These are phyloP conservation scores for Zaprionus nigranus DNA, from an alignment of 1,140 invertebrate genomes.

Conservation along the genomic window DNA sequence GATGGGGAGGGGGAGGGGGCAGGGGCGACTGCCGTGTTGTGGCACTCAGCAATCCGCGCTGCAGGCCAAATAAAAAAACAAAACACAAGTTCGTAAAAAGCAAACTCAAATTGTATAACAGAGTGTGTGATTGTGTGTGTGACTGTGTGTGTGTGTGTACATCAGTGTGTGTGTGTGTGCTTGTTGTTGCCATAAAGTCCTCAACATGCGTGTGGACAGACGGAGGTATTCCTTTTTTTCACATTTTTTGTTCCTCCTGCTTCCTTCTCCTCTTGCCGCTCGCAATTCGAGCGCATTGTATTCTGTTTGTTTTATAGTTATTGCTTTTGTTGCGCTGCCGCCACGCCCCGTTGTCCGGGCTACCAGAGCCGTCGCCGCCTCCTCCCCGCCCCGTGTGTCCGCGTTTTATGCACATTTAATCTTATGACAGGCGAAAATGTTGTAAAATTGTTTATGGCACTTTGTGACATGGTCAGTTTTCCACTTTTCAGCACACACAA, in stretches of 20 bases:
- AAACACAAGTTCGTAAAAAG: conserved; percentile 40
- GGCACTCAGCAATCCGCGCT: conserved; percentile 20
- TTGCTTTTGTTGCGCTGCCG: conserved; percentile 76
- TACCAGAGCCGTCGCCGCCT: too few relatives aligned
- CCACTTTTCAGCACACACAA: conserved; percentile 46
- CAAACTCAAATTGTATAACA: conserved; percentile 39
- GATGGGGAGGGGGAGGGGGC: too few relatives aligned
- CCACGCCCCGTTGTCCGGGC: conserved; percentile 30
- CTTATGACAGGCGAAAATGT: conserved; percentile 79
- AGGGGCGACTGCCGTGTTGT: background rate
- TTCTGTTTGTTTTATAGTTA: conserved; percentile 82
- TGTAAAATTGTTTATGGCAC: conserved; percentile 81
- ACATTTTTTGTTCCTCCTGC: conserved; percentile 16
- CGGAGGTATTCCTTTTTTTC: conserved; percentile 1
- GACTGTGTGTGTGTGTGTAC: background rate
- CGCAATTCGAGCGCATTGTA: conserved; percentile 73
- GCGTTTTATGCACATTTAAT: conserved; percentile 79
- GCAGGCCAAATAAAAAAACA: conserved; percentile 20
- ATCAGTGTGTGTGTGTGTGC: conserved; percentile 11
- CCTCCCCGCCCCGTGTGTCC: background rate
- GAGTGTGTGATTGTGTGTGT: conserved; percentile 33
- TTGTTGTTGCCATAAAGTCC: conserved; percentile 39
- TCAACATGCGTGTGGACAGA: conserved; percentile 14
- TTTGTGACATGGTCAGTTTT: conserved; percentile 78
- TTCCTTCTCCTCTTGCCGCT: conserved; percentile 19